Percentiles rank a stretch among this genome's conserved stretches.
Conservation (phyloP, 2,797 vertebrate genomes). For the Crypturellus tataupa region DNA sequence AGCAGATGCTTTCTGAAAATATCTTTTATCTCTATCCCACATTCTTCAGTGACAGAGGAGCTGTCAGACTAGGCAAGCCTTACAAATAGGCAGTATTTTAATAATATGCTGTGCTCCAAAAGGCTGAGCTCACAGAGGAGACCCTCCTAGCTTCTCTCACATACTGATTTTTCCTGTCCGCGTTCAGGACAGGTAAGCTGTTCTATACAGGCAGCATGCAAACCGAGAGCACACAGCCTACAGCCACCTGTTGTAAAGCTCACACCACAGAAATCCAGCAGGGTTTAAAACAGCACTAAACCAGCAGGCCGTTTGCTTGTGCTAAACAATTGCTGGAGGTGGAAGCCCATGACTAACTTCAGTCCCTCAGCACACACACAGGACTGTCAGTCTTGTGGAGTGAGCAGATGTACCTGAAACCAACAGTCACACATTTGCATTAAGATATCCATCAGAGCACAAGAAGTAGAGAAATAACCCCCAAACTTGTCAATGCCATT, state of each 20-base stretch:
- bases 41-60: background rate
- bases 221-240: background rate
- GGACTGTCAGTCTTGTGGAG: background rate
- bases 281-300: fast-evolving
- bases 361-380: background rate
- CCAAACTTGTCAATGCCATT: background rate
- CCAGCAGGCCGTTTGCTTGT: fast-evolving
- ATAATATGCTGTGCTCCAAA: background rate
- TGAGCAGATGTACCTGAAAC: background rate
- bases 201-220: background rate
- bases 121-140: background rate
- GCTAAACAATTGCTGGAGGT: fast-evolving
- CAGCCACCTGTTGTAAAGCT: background rate
- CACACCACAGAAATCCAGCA: background rate
- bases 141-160: background rate
- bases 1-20: constrained; percentile 58
- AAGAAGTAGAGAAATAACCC: background rate
- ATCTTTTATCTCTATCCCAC: background rate
- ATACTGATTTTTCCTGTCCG: fast-evolving
- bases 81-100: background rate
- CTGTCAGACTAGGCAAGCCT: background rate
- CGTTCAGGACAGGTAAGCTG: background rate
- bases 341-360: background rate
- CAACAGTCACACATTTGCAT: background rate
- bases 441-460: background rate